Evolutionary conservation across 2,113 vertebrate species (phyloP), one percentile per base, ranked within the genome.

Genomic region (Psittacula cyanocephala): DNA sequence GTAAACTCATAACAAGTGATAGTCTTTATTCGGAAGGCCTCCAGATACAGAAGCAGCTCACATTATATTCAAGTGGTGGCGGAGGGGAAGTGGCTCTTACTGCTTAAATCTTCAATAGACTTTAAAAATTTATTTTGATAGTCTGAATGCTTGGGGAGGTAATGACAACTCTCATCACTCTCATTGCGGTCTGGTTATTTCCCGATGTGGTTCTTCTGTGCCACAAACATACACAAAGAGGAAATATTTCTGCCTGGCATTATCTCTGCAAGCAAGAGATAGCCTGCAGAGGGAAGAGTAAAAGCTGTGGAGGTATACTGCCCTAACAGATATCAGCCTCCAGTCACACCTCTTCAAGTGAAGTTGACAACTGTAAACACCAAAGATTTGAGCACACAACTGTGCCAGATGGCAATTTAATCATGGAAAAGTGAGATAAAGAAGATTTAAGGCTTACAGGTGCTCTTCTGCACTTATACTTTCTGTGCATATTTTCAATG

Each of bases 101-200:
- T 37, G 28, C n/a, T 81, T 72, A 72, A 67, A 75, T 77, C n/a
- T 79, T 80, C 46, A 17, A 15, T 6, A 89, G 49, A 76, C 16
- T 69, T 71, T 35, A 17, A 31, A 88, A 50, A n/a, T 60, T 72
- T 65, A 50, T 89, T 89, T 92, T 88, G 55, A 64, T 9, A 60
- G 71, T 81, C 43, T 88, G 78, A 96, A 91, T 17, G 46, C 44
- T 88, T 86, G 35, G 60, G 23, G 82, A 77, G 16, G 17, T 69
- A 64, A 84, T n/a, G 22, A 62, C 14, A 62, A 68, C 31, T 87
- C 70, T 12, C 6, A 91, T 15, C 11, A 41, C n/a, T 67, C 41
- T 72, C 23, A 49, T 10, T 62, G 33, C 60, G 17, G n/a, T 70
- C 41, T 70, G 74, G 33, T 35, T 91, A 63, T n/a, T 75, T 60